A percentile compares a stretch with the other conserved stretches of the same genome.
Conservation (phyloP, 2,113 vertebrate genomes). For the Rhineura floridana region DNA sequence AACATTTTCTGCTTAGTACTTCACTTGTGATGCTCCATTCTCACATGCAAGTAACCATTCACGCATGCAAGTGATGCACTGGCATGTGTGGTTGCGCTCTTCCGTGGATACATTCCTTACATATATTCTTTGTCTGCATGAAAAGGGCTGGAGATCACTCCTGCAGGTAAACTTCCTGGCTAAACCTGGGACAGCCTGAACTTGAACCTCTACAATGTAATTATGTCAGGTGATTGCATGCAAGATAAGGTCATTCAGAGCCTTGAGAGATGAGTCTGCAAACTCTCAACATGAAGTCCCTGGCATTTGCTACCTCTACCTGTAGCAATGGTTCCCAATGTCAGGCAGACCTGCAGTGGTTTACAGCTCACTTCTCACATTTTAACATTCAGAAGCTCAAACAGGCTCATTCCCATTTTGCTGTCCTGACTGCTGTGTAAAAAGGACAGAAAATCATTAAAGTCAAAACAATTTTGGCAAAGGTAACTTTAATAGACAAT, state of each 20-base stretch:
- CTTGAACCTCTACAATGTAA: background rate
- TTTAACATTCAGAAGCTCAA: constrained; percentile 73
- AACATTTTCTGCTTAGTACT: background rate
- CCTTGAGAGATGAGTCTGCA: constrained; percentile 2
- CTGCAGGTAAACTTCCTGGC: background rate
- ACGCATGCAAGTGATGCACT: background rate
- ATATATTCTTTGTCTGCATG: background rate
- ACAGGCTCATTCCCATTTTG: constrained; percentile 72
- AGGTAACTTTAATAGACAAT: constrained; percentile 92
- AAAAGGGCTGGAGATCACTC: background rate
- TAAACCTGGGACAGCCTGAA: background rate
- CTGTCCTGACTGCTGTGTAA: constrained; percentile 78
- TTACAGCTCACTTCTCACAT: constrained; percentile 74
- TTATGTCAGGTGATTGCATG: constrained; percentile 7
- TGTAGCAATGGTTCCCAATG: constrained; percentile 1
- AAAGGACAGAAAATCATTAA: constrained; percentile 95
- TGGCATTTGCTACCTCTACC: background rate
- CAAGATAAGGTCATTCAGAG: background rate
- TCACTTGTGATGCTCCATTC: background rate
- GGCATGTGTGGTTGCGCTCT: background rate
- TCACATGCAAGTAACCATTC: background rate
- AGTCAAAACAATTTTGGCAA: constrained; percentile 87
- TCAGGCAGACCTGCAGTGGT: constrained; percentile 39
- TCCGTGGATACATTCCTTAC: background rate
- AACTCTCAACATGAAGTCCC: background rate